Evolutionary conservation across 35 echinoderm and acorn worm genomes (phyloP), one percentile per base, ranked within the genome.

Genomic region (Diadema setosum): DNA sequence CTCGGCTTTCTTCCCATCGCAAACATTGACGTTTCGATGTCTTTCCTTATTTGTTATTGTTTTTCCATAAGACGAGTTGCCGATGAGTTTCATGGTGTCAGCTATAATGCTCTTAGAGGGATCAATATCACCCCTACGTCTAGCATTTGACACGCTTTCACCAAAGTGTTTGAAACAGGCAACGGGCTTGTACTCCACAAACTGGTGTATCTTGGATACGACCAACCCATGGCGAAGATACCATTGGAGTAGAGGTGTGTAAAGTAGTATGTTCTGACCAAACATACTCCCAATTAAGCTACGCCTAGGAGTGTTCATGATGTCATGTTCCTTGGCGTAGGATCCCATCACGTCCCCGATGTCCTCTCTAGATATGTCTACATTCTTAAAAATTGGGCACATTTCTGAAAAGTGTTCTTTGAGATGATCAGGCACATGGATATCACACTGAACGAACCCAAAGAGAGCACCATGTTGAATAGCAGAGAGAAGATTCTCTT

Each of bases 331-430:
- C 31, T 50, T 17, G 2, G 92, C 86, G 24, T 58, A 94, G 5
- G 14, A 5, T 65, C 23, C 15, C 87, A 94, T 94, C 18, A 74
- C 27, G 17, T 89, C 86, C 18, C 92, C 92, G 48, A 94, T 89
- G 36, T 89, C 80, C 27, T 89, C 81, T 33, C 55, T 35, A 0
- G 81, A 83, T 46, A 94, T 87, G 5, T 84, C 25, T 0, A 56
- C 44, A 31, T 84, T 94, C 34, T 94, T 94, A 85, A 94, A 94
- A 44, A 94, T 85, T 5, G 86, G 92, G 35, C 84, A 61, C 92
- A 94, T 94, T 84, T 94, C 87, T 15, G 75, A 46, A 42, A 94
- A 94, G 42, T 45, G 30, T 34, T 35, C 1, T 45, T 85, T 88
- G 30, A 84, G 32, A 16, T 78, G 26, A 20, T 85, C 32, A 86